These are phyloP conservation scores for Hetaerina titia DNA, from an alignment of 2,888 invertebrate genomes.

Conservation along the genomic window DNA sequence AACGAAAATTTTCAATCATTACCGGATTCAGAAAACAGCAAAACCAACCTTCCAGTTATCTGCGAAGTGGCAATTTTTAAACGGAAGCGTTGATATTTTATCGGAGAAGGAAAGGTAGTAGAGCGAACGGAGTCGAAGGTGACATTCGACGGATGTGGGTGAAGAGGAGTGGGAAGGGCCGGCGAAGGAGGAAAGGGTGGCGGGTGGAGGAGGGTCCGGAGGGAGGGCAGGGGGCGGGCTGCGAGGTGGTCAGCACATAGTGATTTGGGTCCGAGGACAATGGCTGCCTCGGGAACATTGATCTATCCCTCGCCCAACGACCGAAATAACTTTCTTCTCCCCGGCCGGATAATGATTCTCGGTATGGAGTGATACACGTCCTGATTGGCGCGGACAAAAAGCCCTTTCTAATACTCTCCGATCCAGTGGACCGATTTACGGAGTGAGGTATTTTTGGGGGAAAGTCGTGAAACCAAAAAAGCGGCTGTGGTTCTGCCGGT, in stretches of 20 bases:
- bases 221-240: neutral
- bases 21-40: no score
- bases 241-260: neutral
- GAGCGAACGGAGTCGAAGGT: neutral
- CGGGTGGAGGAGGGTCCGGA: neutral
- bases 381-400: neutral
- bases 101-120: neutral
- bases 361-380: slow-evolving; percentile 41
- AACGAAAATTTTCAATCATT: no score
- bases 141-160: neutral
- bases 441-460: slow-evolving; percentile 19
- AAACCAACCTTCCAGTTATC: no score
- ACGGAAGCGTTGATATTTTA: no score
- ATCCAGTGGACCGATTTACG: slow-evolving; percentile 31
- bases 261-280: slow-evolving; percentile 32
- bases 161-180: neutral
- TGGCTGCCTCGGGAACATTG: slow-evolving; percentile 22
- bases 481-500: neutral
- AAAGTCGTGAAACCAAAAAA: slow-evolving; percentile 31
- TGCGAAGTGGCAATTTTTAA: no score
- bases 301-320: neutral
- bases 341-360: slow-evolving; percentile 33
- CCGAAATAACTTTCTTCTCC: slow-evolving; percentile 48
- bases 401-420: slow-evolving; percentile 19
- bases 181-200: neutral